A percentile compares a stretch with the other conserved stretches of the same genome.
These are phyloP conservation scores for Hippocampus kuda DNA, from an alignment of 2,797 vertebrate genomes.

Conservation along the genomic window DNA sequence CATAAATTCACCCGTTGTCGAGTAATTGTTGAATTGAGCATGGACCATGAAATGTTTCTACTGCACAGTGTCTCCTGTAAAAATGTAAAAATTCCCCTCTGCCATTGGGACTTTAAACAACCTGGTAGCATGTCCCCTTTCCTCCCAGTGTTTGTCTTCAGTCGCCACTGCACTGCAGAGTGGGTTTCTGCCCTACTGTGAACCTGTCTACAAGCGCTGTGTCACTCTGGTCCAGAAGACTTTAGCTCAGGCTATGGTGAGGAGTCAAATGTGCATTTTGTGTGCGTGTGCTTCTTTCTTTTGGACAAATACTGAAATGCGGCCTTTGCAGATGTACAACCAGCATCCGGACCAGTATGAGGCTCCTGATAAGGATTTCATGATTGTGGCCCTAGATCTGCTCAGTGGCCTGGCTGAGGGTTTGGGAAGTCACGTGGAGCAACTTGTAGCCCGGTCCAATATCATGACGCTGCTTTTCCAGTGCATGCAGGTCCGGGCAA, in stretches of 20 bases:
- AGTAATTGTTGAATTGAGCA: too few relatives aligned
- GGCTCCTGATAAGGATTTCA: conserved; percentile 92
- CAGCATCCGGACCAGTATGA: conserved; percentile 93
- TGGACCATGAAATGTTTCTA: too few relatives aligned
- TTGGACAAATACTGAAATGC: not conserved
- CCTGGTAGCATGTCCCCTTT: not conserved
- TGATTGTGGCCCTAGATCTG: conserved; percentile 92
- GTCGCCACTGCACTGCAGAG: conserved; percentile 91
- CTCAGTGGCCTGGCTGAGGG: conserved; percentile 90
- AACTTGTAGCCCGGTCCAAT: conserved; percentile 87
- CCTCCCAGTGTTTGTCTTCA: conserved; percentile 79
- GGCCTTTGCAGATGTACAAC: conserved; percentile 78
- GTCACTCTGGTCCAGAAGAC: conserved; percentile 94
- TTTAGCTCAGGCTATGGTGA: conserved; percentile 89
- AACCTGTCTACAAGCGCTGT: conserved; percentile 92
- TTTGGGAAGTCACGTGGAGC: conserved; percentile 80
- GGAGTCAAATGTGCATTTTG: conserved; percentile 5
- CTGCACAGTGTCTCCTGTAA: not conserved
- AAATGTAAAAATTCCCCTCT: not conserved
- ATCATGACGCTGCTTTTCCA: conserved; percentile 94
- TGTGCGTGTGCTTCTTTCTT: too few relatives aligned
- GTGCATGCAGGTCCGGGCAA: conserved; percentile 83
- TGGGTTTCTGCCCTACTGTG: conserved; percentile 90
- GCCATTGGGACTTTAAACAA: not conserved
- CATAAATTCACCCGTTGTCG: too few relatives aligned